Base-by-base conservation (phyloP, 2,888 invertebrate species). In the Cyaniris semiargus region DNA sequence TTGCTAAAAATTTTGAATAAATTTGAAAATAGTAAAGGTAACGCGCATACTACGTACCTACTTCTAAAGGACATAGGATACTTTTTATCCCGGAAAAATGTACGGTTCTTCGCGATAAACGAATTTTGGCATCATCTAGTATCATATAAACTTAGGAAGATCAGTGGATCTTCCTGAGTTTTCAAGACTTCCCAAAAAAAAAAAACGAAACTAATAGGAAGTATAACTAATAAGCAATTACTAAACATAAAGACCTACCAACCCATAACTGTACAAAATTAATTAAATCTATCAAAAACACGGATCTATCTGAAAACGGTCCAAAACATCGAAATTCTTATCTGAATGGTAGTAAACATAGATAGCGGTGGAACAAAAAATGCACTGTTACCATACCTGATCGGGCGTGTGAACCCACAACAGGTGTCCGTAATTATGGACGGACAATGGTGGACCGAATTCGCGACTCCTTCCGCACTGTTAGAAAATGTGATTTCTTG, bases 321-420 rank as follows among this genome's bases (percentile, higher is more conserved):
- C 70, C 70, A 8, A 70, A 18, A 34, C 31, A 34, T 15, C 38
- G 18, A 71, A 38, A 71, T 18, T 81, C 80, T 53, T 60, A 77
- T 78, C 38, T 48, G 58, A n/a, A 56, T 58, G 75, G 48, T 72
- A 13, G 71, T 38, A 72, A 23, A 21, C 38, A 72, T 44, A 15
- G 53, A 74, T 74, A 53, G 74, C 53, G 27, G 74, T 21, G 70
- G 86, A 90, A 89, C 88, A 90, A 90, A 90, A 90, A 89, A 87
- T 87, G 85, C 86, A 89, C 89, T 84, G 88, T 90, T 91, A 89
- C 84, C 83, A 82, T 91, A 91, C 92, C 92, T 92, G 93, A 90
- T 87, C 86, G 84, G 88, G 85, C 92, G 94, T 94, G 94, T 93
- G 94, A 94, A 93, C 90, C 89, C 86, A 83, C 88, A 92, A 94